A percentile compares a stretch with the other conserved stretches of the same genome.
Evolutionary conservation across 2,797 vertebrate genomes (phyloP).

Genomic region (Arrhamphus sclerolepis): DNA sequence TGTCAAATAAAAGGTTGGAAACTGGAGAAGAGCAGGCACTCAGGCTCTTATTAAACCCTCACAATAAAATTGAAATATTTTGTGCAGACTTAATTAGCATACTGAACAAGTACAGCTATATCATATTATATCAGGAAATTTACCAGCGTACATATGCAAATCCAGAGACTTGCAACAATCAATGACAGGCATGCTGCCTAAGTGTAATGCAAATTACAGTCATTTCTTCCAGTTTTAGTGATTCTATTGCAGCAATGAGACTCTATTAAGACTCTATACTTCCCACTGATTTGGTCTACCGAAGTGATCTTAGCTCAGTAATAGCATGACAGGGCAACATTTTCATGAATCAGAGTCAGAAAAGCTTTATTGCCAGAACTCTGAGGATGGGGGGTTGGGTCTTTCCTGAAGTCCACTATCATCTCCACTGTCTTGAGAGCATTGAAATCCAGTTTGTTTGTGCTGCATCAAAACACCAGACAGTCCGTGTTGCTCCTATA

Average conservation of each 20-base stretch:
- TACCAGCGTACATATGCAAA: slow-evolving; percentile 19
- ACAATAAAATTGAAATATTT: slow-evolving; percentile 31
- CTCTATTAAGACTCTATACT: slow-evolving; percentile 59
- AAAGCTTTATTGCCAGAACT: too few species aligned
- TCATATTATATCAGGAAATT: slow-evolving; percentile 10
- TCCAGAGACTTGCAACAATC: slow-evolving; percentile 27
- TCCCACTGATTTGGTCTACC: slow-evolving; percentile 37
- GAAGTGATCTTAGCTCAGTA: slow-evolving; percentile 59
- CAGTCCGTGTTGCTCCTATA: too few species aligned
- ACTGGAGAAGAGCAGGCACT: slow-evolving; percentile 10
- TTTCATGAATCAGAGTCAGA: slow-evolving; percentile 51
- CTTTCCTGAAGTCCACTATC: too few species aligned
- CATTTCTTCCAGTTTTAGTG: slow-evolving; percentile 59
- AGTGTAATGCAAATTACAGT: slow-evolving; percentile 40
- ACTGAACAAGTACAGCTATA: slow-evolving; percentile 6
- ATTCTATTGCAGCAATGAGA: slow-evolving; percentile 42
- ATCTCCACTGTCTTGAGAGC: too few species aligned
- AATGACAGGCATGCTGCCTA: slow-evolving; percentile 36
- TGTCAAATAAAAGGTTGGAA: slow-evolving; percentile 21
- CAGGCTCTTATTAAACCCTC: slow-evolving; percentile 27
- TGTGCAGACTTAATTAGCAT: slow-evolving; percentile 28
- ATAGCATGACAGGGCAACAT: slow-evolving; percentile 36
- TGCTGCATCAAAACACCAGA: too few species aligned
- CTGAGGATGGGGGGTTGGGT: too few species aligned
- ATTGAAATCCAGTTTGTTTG: too few species aligned